These are phyloP conservation scores for Corydoras maculifer DNA, from an alignment of 2,113 vertebrate species.

Conservation along the genomic window DNA sequence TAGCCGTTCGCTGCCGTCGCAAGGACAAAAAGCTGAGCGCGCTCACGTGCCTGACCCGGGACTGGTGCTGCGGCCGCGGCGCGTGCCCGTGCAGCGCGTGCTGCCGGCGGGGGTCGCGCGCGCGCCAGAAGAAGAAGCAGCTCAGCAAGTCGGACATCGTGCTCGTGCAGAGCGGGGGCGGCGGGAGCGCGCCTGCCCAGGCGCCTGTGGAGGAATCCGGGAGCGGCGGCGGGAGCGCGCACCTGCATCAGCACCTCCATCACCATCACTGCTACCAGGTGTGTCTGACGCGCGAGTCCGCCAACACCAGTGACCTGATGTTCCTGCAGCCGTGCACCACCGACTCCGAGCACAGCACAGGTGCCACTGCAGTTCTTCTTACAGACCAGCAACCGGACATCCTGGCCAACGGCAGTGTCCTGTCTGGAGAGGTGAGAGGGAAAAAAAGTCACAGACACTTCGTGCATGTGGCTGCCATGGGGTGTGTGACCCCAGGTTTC, in stretches of 20 bases:
- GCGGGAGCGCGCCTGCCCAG: conserved; percentile 63
- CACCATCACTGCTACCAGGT: conserved; percentile 99
- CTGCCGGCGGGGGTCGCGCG: conserved; percentile 74
- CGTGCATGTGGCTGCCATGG: no score
- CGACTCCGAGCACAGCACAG: conserved; percentile 86
- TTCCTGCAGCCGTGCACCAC: conserved; percentile 88
- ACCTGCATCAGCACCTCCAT: conserved; percentile 91
- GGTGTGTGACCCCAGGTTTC: no score
- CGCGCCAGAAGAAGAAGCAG: conserved; percentile 72
- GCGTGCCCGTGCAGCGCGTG: conserved; percentile 54
- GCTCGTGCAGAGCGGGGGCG: conserved; percentile 83
- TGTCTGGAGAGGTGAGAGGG: conserved; percentile 88
- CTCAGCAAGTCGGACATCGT: conserved; percentile 98
- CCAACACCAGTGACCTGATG: conserved; percentile 98
- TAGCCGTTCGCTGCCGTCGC: conserved; percentile 90
- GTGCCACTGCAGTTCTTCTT: conserved; percentile 84
- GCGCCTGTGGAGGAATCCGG: conserved; percentile 83
- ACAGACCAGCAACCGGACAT: conserved; percentile 95
- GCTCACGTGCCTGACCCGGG: conserved; percentile 74
- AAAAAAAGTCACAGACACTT: no score
- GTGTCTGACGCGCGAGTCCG: conserved; percentile 95
- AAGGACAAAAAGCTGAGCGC: conserved; percentile 93
- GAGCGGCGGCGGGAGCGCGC: conserved; percentile 77
- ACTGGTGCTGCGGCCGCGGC: conserved; percentile 51
- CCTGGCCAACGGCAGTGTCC: conserved; percentile 92